Evolutionary conservation across 2,113 vertebrate species (phyloP).

Genomic region (Heterochromis multidens): DNA sequence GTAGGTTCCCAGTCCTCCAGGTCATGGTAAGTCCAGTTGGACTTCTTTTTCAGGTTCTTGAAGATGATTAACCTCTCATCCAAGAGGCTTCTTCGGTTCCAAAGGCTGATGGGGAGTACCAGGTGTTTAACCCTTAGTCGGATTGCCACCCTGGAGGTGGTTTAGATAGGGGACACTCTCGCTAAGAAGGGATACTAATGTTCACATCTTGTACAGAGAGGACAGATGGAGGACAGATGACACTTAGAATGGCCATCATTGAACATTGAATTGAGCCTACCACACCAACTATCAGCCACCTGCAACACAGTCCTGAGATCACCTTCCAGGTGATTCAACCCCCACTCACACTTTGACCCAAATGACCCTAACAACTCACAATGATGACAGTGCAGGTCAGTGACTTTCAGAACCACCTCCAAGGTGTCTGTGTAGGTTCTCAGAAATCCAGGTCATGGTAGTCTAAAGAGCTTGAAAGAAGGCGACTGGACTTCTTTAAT

Average conservation of each 20-base stretch:
- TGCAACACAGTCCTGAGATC: background rate
- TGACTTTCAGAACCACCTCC: background rate
- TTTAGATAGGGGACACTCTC: background rate
- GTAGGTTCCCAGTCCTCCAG: too few relatives aligned
- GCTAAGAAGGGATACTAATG: too few relatives aligned
- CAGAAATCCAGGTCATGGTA: too few relatives aligned
- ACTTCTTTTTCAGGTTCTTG: background rate
- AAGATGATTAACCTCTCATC: background rate
- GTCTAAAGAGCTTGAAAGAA: too few relatives aligned
- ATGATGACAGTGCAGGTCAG: too few relatives aligned
- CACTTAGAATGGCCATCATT: too few relatives aligned
- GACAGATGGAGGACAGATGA: too few relatives aligned
- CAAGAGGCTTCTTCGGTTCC: background rate
- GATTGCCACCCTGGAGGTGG: background rate
- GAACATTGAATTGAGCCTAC: too few relatives aligned
- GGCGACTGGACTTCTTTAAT: too few relatives aligned
- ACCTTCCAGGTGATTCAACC: background rate
- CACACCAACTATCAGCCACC: too few relatives aligned
- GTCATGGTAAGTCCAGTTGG: background rate
- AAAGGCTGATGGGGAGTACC: background rate
- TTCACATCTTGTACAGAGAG: too few relatives aligned
- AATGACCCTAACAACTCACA: background rate
- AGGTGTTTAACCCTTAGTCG: background rate
- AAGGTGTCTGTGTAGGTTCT: too few relatives aligned
- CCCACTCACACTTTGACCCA: background rate